phyloP scores from a whole-genome alignment of 2,113 vertebrate genomes.

The Girardinichthys multiradiatus region DNA sequence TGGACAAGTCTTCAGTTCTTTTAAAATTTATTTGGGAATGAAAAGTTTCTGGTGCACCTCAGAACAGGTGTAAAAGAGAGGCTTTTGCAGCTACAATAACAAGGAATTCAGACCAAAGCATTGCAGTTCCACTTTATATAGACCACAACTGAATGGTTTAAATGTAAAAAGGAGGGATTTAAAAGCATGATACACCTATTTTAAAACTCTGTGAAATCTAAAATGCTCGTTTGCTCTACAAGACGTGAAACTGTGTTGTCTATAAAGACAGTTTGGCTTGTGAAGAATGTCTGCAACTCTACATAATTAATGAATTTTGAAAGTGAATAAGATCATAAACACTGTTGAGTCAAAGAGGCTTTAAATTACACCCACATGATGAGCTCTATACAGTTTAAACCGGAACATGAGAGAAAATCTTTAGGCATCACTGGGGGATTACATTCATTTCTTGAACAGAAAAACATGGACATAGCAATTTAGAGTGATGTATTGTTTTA shows the following conservation, averaged over 20 bases:
- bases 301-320: constrained; percentile 19
- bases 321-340: constrained; percentile 10
- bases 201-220: neutral
- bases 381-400: constrained; percentile 20
- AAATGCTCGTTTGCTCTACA: neutral
- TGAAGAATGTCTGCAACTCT: constrained; percentile 13
- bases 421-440: constrained; percentile 5
- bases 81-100: too few relatives aligned
- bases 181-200: too few relatives aligned
- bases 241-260: neutral
- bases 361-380: constrained; percentile 23
- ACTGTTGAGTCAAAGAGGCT: constrained; percentile 9
- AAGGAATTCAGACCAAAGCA: too few relatives aligned
- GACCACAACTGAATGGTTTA: too few relatives aligned
- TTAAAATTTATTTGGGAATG: too few relatives aligned
- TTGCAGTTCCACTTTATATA: too few relatives aligned
- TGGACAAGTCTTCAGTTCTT: too few relatives aligned
- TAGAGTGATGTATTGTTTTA: constrained; percentile 31
- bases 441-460: constrained; percentile 8
- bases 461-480: constrained; percentile 16
- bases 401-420: constrained; percentile 9
- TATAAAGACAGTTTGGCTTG: neutral
- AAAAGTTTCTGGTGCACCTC: too few relatives aligned
- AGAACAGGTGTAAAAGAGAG: too few relatives aligned
- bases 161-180: too few relatives aligned